Evolutionary conservation across 2,113 vertebrate species (phyloP).

Genomic region (Muntiacus reevesi): DNA sequence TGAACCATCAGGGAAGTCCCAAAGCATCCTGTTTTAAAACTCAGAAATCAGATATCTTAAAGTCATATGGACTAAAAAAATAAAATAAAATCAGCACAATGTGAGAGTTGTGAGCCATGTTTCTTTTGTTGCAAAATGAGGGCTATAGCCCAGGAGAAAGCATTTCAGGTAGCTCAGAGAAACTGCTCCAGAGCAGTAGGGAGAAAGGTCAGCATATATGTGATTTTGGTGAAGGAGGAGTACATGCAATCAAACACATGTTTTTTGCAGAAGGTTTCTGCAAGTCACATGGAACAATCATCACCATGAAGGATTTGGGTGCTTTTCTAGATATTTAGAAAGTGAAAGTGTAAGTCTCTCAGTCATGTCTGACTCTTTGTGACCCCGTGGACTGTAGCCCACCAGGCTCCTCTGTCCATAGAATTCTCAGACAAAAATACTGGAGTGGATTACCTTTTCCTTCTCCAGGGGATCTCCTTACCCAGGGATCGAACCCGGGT

Average conservation of each 20-base stretch:
- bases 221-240: not conserved
- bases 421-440: not conserved
- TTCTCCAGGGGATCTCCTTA: not conserved
- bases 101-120: not conserved
- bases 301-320: not conserved
- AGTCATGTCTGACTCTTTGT: not conserved
- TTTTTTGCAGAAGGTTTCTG: not conserved
- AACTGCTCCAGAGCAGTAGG: not conserved
- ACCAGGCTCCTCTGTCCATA: not conserved
- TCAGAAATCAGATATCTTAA: not conserved
- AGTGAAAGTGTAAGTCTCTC: not conserved
- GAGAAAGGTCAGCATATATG: not conserved
- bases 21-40: not conserved
- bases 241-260: not conserved
- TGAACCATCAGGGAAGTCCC: not conserved
- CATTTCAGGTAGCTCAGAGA: not conserved
- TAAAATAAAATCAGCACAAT: not conserved
- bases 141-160: not conserved
- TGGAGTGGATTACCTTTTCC: not conserved
- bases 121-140: not conserved
- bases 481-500: not conserved
- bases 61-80: not conserved
- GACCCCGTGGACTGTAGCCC: not conserved
- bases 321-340: not conserved
- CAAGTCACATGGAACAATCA: not conserved